Evolutionary conservation across 1,140 invertebrate genomes (phyloP).

Genomic region (Eupristina koningsbergeri): DNA sequence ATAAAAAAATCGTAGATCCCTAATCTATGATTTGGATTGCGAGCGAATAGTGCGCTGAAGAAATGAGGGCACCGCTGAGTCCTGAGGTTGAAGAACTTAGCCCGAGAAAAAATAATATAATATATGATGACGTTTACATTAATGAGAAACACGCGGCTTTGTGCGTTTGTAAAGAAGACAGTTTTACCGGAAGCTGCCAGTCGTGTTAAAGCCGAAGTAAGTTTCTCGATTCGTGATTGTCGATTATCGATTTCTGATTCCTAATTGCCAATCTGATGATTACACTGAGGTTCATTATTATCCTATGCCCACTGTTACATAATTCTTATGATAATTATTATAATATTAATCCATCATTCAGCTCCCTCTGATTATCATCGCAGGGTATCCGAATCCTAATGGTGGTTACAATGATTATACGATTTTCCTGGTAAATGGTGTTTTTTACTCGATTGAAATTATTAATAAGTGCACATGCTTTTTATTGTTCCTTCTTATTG

Average conservation of each 20-base stretch:
- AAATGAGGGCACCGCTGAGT: slow-evolving; percentile 37
- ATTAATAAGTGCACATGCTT: background rate
- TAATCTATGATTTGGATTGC: slow-evolving; percentile 46
- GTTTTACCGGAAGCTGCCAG: slow-evolving; percentile 29
- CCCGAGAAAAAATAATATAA: slow-evolving; percentile 54
- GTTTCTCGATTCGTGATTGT: too few species aligned
- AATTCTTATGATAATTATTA: slow-evolving; percentile 11
- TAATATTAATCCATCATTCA: slow-evolving; percentile 43
- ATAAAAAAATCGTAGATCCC: slow-evolving; percentile 37
- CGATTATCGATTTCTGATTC: slow-evolving; percentile 52
- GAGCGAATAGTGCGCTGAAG: background rate
- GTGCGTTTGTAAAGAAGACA: slow-evolving; percentile 53
- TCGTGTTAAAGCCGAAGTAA: slow-evolving; percentile 27
- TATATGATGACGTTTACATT: slow-evolving; percentile 64
- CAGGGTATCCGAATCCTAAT: too few species aligned
- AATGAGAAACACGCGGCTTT: slow-evolving; percentile 60
- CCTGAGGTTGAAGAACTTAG: slow-evolving; percentile 18
- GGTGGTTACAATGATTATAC: too few species aligned
- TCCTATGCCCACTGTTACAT: slow-evolving; percentile 36
- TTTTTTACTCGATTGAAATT: background rate
- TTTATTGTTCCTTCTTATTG: too few species aligned
- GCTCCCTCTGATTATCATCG: background rate
- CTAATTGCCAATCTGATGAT: too few species aligned
- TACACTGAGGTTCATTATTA: background rate
- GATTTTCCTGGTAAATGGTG: too few species aligned